Conservation (phyloP, 2,113 vertebrate species). For the Junco hyemalis region DNA sequence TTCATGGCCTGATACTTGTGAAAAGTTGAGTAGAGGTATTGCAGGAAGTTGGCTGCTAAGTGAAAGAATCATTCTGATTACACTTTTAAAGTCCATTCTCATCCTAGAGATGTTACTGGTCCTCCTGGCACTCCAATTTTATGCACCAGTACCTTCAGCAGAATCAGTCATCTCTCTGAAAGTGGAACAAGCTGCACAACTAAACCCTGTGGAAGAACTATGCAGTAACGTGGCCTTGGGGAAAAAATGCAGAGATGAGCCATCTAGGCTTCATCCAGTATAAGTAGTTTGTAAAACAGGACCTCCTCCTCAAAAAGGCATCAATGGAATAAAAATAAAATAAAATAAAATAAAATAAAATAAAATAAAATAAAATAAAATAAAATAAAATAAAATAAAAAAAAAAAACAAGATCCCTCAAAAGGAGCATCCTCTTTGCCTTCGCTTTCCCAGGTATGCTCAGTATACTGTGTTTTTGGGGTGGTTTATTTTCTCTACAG, state of each 20-base stretch:
- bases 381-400: no score
- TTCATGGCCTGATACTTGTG: neutral
- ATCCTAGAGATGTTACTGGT: neutral
- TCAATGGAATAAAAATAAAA: neutral
- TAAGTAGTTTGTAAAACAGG: neutral
- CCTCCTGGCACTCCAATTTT: slow-evolving; percentile 40
- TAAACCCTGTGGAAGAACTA: neutral
- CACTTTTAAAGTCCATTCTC: neutral
- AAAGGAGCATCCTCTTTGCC: neutral
- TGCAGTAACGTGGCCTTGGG: neutral
- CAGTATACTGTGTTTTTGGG: neutral
- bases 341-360: no score
- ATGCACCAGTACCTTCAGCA: neutral
- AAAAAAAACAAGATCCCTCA: neutral
- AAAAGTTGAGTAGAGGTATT: neutral
- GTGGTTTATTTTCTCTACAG: neutral
- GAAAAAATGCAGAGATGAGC: neutral
- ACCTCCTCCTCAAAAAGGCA: neutral
- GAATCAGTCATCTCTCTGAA: slow-evolving; percentile 27
- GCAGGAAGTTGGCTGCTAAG: neutral
- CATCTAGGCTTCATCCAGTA: neutral
- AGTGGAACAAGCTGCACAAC: neutral
- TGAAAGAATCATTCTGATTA: neutral
- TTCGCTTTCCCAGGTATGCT: neutral
- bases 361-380: neutral